phyloP scores from a whole-genome alignment of 1,140 invertebrate species.

The Orius insidiosus region DNA sequence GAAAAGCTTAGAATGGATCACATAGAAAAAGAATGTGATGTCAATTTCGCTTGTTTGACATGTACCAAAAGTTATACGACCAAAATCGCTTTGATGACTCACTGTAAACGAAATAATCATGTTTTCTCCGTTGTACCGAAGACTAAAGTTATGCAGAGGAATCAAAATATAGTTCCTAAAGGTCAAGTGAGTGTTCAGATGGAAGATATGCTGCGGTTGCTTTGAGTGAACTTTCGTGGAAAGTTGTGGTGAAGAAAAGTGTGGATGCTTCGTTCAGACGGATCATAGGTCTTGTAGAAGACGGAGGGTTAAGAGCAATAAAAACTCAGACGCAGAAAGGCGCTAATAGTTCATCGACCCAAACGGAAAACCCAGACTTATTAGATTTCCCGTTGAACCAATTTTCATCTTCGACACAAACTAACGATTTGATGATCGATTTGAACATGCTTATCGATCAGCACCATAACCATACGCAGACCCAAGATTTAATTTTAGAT shows the following conservation, averaged over 20 bases:
- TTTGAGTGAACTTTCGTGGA: constrained; percentile 14
- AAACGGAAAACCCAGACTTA: constrained; percentile 4
- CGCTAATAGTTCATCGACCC: constrained; percentile 1
- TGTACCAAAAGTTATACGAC: constrained; percentile 4
- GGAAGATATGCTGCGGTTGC: constrained; percentile 15
- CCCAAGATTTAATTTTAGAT: constrained; percentile 7
- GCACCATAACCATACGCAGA: constrained; percentile 13
- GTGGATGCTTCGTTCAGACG: constrained; percentile 12
- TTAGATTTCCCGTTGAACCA: background rate
- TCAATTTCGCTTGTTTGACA: constrained; percentile 6
- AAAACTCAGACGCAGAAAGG: background rate
- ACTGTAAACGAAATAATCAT: constrained; percentile 10
- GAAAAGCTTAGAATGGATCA: constrained; percentile 4
- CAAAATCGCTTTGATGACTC: constrained; percentile 2
- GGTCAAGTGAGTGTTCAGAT: background rate
- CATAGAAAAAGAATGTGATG: constrained; percentile 7
- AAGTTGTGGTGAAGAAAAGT: constrained; percentile 10
- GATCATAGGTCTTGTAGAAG: background rate
- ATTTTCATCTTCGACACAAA: constrained; percentile 9
- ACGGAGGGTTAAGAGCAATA: background rate
- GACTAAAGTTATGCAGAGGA: background rate
- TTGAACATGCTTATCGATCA: background rate
- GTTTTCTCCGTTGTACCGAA: background rate
- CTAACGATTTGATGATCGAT: background rate
- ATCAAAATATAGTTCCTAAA: constrained; percentile 8